Evolutionary conservation across 2,797 vertebrate species (phyloP).

Genomic region (Gallinago stenura): DNA sequence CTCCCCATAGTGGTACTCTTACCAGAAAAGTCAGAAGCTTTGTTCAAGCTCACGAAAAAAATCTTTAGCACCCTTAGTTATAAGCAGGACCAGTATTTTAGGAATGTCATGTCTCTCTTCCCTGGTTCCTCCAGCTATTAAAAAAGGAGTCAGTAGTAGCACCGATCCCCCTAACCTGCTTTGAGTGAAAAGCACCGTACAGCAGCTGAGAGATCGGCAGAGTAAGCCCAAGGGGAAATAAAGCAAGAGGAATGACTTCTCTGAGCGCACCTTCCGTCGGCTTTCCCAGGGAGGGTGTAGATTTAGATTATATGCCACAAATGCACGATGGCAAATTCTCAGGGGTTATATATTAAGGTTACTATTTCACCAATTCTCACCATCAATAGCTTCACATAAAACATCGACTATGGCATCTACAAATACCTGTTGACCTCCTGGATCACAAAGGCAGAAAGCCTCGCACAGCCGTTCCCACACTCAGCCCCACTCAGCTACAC

Average conservation of each 20-base stretch:
- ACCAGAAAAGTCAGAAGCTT: not conserved
- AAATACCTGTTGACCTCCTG: not conserved
- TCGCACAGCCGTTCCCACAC: fast-evolving
- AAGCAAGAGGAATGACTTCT: not conserved
- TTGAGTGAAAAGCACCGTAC: not conserved
- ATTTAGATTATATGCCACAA: not conserved
- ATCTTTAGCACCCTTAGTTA: not conserved
- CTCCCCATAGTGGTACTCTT: not conserved
- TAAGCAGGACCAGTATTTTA: not conserved
- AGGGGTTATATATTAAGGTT: too few species aligned
- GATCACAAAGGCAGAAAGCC: not conserved
- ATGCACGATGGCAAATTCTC: not conserved
- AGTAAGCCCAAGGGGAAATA: not conserved
- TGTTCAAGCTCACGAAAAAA: not conserved
- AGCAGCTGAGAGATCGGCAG: fast-evolving
- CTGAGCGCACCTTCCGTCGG: not conserved
- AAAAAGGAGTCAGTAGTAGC: not conserved
- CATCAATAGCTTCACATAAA: not conserved
- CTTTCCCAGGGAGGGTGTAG: not conserved
- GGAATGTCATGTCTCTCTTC: not conserved
- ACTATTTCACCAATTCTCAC: not conserved
- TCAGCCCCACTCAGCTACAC: fast-evolving
- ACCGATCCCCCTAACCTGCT: not conserved
- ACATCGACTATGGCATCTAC: not conserved
- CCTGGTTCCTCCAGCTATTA: not conserved